Base-by-base conservation (phyloP, 2,797 vertebrate genomes). In the Craterocephalus amniculus region DNA sequence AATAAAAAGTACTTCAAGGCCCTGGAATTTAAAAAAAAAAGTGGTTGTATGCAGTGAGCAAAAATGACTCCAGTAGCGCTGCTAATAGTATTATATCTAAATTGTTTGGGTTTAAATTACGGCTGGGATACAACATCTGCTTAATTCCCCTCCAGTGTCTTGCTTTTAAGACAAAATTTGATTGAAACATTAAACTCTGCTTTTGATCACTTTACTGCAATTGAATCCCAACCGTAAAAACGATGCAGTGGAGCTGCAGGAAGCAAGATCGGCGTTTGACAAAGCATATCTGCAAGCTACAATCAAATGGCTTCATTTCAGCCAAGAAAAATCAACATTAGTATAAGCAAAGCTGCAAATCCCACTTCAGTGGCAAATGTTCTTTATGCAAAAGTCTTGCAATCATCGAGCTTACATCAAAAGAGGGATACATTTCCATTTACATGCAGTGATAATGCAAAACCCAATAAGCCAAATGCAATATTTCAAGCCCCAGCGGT, bases 401-500 rank as follows among this genome's bases (percentile, higher is more conserved):
- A 79, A 55, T 67, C 61, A 74, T 72, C 40, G 73, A 79, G 69
- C 77, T 82, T 24, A 59, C 16, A 63, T 49, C 22, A 49, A 51
- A 51, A 51, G 24, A 51, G 24, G 4, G 12, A 51, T 12, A 22
- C 18, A 45, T 69, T 76, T 83, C 2, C 58, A 51, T 68, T 84
- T 52, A 26, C 89, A 90, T 92, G 93, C 89, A 88, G 49, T 56
- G 71, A 69, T 58, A 67, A 75, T 43, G 51, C 49, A 54, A 80
- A 76, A 75, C 63, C 56, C 62, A 76, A 56, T 67, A 58, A 69
- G 27, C 40, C 16, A 69, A 72, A 61, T 4, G 73, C 78, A 58
- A 79, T 74, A 48, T 27, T 29, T 79, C 70, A 71, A 70, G 74
- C 58, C 58, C 72, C 36, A 77, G 78, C 69, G 72, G 59, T 27